Base-by-base conservation (phyloP, 2,888 invertebrate species). In the Ophioninae sp. region DNA sequence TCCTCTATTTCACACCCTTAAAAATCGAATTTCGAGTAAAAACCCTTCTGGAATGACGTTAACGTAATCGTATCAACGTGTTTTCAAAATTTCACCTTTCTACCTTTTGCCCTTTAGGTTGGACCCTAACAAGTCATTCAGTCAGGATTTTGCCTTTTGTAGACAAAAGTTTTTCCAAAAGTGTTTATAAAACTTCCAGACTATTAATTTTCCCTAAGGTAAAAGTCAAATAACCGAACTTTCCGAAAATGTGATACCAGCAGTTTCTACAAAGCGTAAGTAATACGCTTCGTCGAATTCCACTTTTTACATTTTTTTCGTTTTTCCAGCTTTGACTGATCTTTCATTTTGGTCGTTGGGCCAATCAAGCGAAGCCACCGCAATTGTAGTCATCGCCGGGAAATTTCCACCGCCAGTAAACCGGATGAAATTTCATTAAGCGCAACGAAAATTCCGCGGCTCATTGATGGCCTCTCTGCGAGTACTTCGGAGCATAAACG, bases 381-480 rank as follows among this genome's bases (percentile, higher is more conserved):
- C 64, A 6, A 17, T 64, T 20, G 7, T 37, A 63, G 64, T 17
- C 23, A 64, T 22, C 64, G 37, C 7, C 9, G 30, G 20, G 22
- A 20, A 22, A 44, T 51, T 80, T 69, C n/a, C 80, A 17, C 20
- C 61, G 63, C 22, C 63, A 39, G 44, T 41, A 41, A 74, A 68
- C 51, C 51, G 64, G 51, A 61, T 61, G 74, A 74, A 56, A 80
- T 75, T 69, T 17, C 64, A 80, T 74, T 75, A 75, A 51, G 61
- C 63, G 51, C 68, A 69, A 78, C 73, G 73, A 56, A 78, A 78
- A 74, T 82, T 75, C 59, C 30, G 13, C 7, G 44, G 56, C 44
- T 68, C 68, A 69, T 37, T 61, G 61, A 41, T 41, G 22, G 23
- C n/a, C 37, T 72, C 20, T 39, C 39, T 72, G 75, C 63, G 69